A percentile compares a stretch with the other conserved stretches of the same genome.
Conservation (phyloP, 1,140 invertebrate genomes). For the Colletes gigas region DNA sequence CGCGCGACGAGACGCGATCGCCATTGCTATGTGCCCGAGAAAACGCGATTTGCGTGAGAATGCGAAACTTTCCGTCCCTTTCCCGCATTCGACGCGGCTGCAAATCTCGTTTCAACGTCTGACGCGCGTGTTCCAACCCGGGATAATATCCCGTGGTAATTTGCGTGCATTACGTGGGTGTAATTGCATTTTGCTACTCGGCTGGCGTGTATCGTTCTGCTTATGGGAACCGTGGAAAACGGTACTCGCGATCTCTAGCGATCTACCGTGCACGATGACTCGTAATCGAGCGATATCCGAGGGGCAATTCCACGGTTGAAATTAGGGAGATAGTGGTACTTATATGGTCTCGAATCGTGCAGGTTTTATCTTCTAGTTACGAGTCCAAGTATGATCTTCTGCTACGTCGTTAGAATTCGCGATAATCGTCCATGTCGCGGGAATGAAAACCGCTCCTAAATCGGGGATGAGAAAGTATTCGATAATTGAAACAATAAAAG, state of each 20-base stretch:
- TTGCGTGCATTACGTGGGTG: neutral
- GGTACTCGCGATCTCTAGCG: neutral
- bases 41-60: conserved; percentile 43
- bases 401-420: no score
- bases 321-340: neutral
- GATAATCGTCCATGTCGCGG: no score
- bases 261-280: neutral
- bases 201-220: neutral
- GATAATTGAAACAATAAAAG: no score
- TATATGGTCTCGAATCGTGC: no score
- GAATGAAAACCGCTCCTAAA: no score
- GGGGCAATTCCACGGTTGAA: neutral
- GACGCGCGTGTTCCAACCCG: neutral
- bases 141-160: conserved; percentile 20
- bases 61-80: conserved; percentile 32
- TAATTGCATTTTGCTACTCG: neutral
- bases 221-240: neutral
- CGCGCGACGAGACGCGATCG: conserved; percentile 34
- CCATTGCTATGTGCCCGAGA: conserved; percentile 22
- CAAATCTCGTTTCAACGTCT: conserved; percentile 13
- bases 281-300: neutral
- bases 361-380: no score
- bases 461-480: no score
- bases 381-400: no score
- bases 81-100: conserved; percentile 7